A percentile compares a stretch with the other conserved stretches of the same genome.
phyloP scores from a whole-genome alignment of 2,113 vertebrate species.

The Nettapus auritus region DNA sequence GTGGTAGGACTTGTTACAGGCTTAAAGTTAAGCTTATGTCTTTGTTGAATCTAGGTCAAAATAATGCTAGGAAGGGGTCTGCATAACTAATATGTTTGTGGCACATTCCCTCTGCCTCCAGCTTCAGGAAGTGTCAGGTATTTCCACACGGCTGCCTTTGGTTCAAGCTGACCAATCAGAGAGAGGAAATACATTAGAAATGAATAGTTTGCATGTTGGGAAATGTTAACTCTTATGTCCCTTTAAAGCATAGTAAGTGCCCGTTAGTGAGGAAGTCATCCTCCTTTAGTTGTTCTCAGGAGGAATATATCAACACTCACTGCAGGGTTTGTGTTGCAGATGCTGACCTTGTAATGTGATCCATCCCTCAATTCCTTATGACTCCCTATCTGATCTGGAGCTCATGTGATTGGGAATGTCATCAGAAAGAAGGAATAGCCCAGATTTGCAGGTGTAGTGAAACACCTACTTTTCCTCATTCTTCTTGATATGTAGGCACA shows the following conservation, averaged over 20 bases:
- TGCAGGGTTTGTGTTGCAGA: not conserved
- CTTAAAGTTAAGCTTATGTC: not conserved
- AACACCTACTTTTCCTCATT: not conserved
- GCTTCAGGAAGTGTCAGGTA: not conserved
- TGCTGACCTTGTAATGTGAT: not conserved
- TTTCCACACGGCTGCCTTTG: not conserved
- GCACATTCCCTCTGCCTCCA: not conserved
- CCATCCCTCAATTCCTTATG: not conserved
- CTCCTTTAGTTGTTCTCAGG: not conserved
- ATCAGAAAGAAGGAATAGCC: not conserved
- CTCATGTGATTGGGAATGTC: not conserved
- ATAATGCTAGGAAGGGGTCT: not conserved
- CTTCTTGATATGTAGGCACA: not conserved
- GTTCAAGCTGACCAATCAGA: not conserved
- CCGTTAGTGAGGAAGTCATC: slow-evolving; percentile 51
- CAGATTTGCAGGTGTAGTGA: not conserved
- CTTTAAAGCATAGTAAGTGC: slow-evolving; percentile 11
- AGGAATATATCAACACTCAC: not conserved
- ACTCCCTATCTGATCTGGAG: not conserved
- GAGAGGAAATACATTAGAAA: slow-evolving; percentile 26
- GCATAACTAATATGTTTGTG: not conserved
- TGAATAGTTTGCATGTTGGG: not conserved
- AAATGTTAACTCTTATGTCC: slow-evolving; percentile 25
- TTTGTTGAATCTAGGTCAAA: not conserved
- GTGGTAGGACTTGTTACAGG: not conserved